These are phyloP conservation scores for Calliphora vicina DNA, from an alignment of 1,140 invertebrate genomes.

Conservation along the genomic window DNA sequence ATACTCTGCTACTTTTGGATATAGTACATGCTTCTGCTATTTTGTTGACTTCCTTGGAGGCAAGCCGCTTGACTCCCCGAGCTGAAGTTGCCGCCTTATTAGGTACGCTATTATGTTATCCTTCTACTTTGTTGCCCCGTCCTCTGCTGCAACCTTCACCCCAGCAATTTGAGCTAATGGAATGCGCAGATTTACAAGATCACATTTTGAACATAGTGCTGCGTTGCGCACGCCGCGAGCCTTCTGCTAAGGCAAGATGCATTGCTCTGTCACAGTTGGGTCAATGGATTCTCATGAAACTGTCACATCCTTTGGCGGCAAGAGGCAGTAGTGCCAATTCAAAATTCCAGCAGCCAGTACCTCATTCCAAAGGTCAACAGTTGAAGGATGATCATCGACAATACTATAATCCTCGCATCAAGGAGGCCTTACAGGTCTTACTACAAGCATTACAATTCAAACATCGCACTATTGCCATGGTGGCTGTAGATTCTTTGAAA, in stretches of 20 bases:
- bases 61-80: constrained; percentile 77
- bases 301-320: constrained; percentile 67
- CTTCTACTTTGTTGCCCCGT: constrained; percentile 77
- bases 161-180: constrained; percentile 67
- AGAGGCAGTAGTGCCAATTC: not conserved
- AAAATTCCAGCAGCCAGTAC: constrained; percentile 54
- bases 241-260: constrained; percentile 86
- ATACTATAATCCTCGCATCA: constrained; percentile 74
- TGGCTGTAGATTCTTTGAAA: constrained; percentile 59
- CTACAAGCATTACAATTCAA: constrained; percentile 82
- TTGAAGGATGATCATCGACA: constrained; percentile 40
- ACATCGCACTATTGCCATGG: constrained; percentile 60
- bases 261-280: constrained; percentile 88
- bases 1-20: constrained; percentile 86
- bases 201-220: constrained; percentile 87
- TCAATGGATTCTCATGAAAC: constrained; percentile 83
- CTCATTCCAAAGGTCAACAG: constrained; percentile 52
- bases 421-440: constrained; percentile 86
- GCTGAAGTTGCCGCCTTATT: constrained; percentile 92
- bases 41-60: constrained; percentile 82
- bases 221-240: constrained; percentile 85
- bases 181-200: constrained; percentile 73
- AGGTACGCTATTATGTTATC: constrained; percentile 84
- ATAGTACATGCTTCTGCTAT: constrained; percentile 90
- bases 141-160: constrained; percentile 84